Percentiles rank a stretch among this genome's conserved stretches.
phyloP scores from a whole-genome alignment of 2,888 invertebrate genomes.

The Torymus auratus region DNA sequence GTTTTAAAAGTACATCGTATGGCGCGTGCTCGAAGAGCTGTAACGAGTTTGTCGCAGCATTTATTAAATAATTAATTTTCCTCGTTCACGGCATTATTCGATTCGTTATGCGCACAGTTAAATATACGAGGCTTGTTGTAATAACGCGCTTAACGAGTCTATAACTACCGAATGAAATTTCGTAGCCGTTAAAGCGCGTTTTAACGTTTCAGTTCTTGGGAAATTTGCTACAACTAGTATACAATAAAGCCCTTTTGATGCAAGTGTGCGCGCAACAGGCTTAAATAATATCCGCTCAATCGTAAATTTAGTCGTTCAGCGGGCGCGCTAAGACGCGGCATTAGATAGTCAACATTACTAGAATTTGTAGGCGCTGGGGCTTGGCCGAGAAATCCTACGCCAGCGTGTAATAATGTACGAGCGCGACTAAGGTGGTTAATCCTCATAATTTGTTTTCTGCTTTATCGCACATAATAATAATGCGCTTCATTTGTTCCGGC shows the following conservation, averaged over 20 bases:
- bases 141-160: not conserved
- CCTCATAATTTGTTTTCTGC: not conserved
- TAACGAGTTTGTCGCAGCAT: too few relatives aligned
- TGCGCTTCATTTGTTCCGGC: not conserved
- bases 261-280: not conserved
- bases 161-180: conserved; percentile 1
- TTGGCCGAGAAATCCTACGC: too few relatives aligned
- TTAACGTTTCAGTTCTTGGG: not conserved
- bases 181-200: not conserved
- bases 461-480: not conserved
- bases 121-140: not conserved
- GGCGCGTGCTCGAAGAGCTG: too few relatives aligned
- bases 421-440: not conserved
- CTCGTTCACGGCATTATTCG: too few relatives aligned
- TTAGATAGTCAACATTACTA: too few relatives aligned
- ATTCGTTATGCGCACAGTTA: too few relatives aligned
- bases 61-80: too few relatives aligned
- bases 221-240: not conserved
- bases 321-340: too few relatives aligned
- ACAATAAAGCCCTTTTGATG: not conserved
- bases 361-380: not conserved
- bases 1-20: too few relatives aligned
- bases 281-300: conserved; percentile 3
- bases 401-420: too few relatives aligned
- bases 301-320: not conserved